phyloP scores from a whole-genome alignment of 2,797 vertebrate genomes.

The Dipus sagitta region DNA sequence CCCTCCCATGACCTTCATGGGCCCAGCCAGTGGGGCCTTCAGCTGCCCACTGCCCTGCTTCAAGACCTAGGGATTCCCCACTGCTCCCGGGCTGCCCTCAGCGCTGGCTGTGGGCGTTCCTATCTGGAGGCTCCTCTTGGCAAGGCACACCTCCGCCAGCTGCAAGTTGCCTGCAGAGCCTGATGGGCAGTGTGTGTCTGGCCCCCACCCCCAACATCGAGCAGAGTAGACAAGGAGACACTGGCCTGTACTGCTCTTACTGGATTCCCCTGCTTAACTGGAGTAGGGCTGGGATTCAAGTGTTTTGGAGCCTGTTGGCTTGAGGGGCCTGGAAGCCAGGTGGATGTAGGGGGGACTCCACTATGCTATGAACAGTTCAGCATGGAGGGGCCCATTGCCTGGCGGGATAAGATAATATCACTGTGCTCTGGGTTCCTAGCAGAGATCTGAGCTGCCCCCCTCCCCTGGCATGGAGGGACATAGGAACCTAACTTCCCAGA shows the following conservation, averaged over 20 bases:
- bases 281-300: background rate
- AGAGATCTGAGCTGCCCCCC: background rate
- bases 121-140: background rate
- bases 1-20: accelerated
- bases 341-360: background rate
- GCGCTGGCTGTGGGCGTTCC: background rate
- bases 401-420: background rate
- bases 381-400: background rate
- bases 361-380: background rate
- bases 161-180: background rate
- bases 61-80: background rate
- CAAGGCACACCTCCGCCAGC: background rate
- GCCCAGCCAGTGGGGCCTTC: background rate
- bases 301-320: background rate
- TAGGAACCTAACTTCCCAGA: background rate
- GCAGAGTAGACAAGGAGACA: background rate
- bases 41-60: background rate
- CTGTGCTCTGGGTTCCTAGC: background rate
- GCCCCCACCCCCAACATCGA: too few relatives aligned
- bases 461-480: background rate
- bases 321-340: background rate
- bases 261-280: background rate
- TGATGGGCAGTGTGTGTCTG: background rate
- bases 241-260: background rate
- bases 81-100: background rate